These are phyloP conservation scores for Dryadula phaetusa DNA, from an alignment of 2,888 invertebrate genomes.

Conservation along the genomic window DNA sequence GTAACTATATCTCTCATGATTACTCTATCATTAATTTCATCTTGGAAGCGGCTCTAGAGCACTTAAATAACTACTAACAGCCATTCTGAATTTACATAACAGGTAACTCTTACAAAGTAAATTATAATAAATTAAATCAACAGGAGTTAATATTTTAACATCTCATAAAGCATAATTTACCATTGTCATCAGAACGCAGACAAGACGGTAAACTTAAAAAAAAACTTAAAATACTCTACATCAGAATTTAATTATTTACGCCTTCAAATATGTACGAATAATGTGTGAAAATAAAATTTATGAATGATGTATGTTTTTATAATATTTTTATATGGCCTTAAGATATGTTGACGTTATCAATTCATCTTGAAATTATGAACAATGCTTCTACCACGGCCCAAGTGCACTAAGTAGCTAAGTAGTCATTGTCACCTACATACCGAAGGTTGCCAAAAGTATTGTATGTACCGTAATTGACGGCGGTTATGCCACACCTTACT, in stretches of 20 bases:
- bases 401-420: conserved; percentile 24
- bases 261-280: too few species aligned
- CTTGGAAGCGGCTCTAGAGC: background rate
- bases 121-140: conserved; percentile 18
- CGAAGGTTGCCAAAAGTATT: conserved; percentile 59
- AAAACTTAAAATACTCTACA: too few species aligned
- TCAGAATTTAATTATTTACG: too few species aligned
- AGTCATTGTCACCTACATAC: conserved; percentile 62
- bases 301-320: background rate
- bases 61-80: background rate
- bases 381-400: conserved; percentile 24
- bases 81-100: background rate
- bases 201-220: too few species aligned
- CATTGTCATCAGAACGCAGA: background rate
- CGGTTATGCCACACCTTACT: conserved; percentile 58
- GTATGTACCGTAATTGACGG: conserved; percentile 48
- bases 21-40: background rate
- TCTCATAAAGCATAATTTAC: background rate
- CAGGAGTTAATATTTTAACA: conserved; percentile 4
- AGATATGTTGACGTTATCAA: conserved; percentile 30
- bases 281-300: background rate
- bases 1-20: too few species aligned
- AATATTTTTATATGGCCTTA: conserved; percentile 30
- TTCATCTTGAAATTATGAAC: conserved; percentile 34
- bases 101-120: background rate